phyloP scores from a whole-genome alignment of 2,888 invertebrate species.

The Aphodius granarius region DNA sequence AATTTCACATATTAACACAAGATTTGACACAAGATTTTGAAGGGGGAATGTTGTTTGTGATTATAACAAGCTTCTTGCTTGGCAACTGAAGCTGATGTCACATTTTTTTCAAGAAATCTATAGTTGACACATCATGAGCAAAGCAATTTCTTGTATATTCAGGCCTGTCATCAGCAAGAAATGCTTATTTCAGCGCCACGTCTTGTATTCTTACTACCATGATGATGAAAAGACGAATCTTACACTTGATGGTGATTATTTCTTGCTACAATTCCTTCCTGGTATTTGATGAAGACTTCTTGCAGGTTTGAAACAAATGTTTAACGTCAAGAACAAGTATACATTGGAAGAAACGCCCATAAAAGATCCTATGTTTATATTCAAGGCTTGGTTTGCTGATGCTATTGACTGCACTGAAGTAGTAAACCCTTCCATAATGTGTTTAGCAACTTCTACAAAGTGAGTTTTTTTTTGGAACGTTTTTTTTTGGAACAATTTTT shows the following conservation, averaged over 20 bases:
- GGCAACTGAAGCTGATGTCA: not conserved
- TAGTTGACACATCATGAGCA: not conserved
- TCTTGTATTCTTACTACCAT: not conserved
- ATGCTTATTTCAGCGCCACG: not conserved
- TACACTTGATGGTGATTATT: not conserved
- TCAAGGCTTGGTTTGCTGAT: slow-evolving; percentile 70
- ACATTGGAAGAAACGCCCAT: slow-evolving; percentile 62
- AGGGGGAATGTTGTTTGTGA: not conserved
- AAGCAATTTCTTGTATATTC: not conserved
- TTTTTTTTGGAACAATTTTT: not conserved
- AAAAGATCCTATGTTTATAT: slow-evolving; percentile 71
- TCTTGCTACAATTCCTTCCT: not conserved
- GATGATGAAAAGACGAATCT: not conserved
- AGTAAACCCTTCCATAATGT: slow-evolving; percentile 84
- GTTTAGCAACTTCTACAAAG: slow-evolving; percentile 80
- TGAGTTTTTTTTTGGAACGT: slow-evolving; percentile 49
- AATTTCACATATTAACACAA: not conserved
- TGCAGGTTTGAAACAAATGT: slow-evolving; percentile 18
- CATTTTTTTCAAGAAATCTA: not conserved
- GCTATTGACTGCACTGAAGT: slow-evolving; percentile 70
- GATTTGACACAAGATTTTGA: not conserved
- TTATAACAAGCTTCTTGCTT: not conserved
- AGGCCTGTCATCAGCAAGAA: not conserved
- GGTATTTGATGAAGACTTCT: not conserved
- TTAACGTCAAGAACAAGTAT: slow-evolving; percentile 15